Conservation (phyloP, 2,113 vertebrate genomes). For the Galeopterus variegatus region DNA sequence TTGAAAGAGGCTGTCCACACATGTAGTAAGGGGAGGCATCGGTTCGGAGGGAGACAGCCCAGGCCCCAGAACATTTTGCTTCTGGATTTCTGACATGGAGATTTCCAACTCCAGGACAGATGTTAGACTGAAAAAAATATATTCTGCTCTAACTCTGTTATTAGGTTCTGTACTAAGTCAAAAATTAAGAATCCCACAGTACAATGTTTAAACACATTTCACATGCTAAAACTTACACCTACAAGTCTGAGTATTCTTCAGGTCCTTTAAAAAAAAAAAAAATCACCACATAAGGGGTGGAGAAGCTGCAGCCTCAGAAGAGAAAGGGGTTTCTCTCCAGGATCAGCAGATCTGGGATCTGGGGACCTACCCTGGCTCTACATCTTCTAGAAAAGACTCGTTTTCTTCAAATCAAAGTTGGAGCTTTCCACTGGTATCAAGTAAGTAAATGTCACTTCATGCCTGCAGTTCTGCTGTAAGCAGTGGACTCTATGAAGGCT, state of each 20-base stretch:
- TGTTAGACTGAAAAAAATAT: neutral
- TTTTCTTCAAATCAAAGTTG: neutral
- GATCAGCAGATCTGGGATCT: neutral
- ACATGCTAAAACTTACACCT: neutral
- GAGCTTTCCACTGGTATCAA: neutral
- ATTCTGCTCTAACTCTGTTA: neutral
- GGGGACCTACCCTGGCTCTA: neutral
- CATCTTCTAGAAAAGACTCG: neutral
- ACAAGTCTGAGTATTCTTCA: neutral
- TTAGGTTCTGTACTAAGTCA: neutral
- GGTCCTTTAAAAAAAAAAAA: neutral
- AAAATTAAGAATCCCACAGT: conserved; percentile 11
- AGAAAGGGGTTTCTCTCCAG: neutral
- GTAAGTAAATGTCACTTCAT: rapidly evolving
- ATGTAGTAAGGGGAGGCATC: neutral
- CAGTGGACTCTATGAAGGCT: neutral
- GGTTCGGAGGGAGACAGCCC: neutral
- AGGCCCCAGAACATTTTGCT: neutral
- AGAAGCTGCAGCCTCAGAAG: neutral
- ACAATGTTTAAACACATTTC: neutral
- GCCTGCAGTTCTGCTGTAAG: neutral
- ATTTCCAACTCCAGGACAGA: neutral
- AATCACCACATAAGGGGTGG: neutral
- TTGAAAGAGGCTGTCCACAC: neutral
- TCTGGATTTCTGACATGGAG: neutral